These are phyloP conservation scores for Chondrosia reniformis DNA, from an alignment of 37 sponge, comb jelly and placozoan genomes.

Conservation along the genomic window DNA sequence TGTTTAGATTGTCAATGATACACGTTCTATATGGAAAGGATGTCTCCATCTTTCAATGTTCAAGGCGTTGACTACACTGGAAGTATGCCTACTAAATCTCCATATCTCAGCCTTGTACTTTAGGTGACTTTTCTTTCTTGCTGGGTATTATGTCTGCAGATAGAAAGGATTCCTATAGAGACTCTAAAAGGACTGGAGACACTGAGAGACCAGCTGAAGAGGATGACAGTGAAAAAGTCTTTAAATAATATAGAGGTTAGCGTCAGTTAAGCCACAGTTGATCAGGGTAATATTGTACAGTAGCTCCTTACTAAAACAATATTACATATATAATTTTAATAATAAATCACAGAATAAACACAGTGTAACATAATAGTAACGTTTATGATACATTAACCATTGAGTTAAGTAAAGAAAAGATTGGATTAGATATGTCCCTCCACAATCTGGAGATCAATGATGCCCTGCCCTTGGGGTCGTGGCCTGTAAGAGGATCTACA, in stretches of 20 bases:
- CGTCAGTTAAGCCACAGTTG: background rate
- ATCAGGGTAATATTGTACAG: no score
- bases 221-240: conserved; percentile 48
- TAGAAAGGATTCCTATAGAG: conserved; percentile 57
- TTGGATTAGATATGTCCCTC: no score
- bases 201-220: conserved; percentile 53
- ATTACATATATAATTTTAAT: no score
- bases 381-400: no score
- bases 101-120: no score
- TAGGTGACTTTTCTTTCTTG: background rate
- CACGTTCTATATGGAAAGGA: background rate
- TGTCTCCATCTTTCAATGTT: conserved; percentile 38
- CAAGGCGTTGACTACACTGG: conserved; percentile 40
- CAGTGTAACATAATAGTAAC: no score
- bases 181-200: conserved; percentile 46
- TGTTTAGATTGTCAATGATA: conserved; percentile 10
- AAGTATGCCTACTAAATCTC: conserved; percentile 25
- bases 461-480: no score
- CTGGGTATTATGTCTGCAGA: conserved; percentile 12
- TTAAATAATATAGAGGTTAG: conserved; percentile 40
- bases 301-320: no score
- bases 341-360: no score
- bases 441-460: no score
- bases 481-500: no score
- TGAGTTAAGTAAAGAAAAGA: no score